phyloP scores from a whole-genome alignment of 2,113 vertebrate genomes.

The Podarcis raffonei region DNA sequence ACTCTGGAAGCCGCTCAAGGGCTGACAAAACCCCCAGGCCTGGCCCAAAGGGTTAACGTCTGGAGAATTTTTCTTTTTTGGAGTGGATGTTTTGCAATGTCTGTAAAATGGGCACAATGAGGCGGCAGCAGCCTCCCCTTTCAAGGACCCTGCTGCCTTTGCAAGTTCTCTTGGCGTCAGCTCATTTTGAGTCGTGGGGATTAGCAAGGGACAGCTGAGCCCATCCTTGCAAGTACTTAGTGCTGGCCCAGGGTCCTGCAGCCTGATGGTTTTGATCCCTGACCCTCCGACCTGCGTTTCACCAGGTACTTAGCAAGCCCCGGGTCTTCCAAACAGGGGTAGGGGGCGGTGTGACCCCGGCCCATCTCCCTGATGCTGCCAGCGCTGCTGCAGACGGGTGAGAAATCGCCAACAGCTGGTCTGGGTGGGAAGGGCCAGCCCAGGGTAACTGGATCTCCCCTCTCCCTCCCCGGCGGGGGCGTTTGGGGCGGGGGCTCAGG shows the following conservation, averaged over 20 bases:
- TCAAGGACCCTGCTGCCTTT: no score
- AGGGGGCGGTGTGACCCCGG: neutral
- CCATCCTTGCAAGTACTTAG: neutral
- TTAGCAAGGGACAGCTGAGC: neutral
- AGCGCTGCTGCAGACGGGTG: neutral
- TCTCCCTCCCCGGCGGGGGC: neutral
- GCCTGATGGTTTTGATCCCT: neutral
- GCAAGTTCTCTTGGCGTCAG: no score
- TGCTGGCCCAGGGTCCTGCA: rapidly evolving
- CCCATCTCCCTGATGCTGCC: no score
- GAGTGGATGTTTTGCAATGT: no score
- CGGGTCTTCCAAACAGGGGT: neutral
- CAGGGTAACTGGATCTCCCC: constrained; percentile 32
- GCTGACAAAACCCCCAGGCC: no score
- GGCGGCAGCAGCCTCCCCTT: no score
- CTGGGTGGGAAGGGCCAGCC: neutral
- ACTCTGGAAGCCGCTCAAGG: no score
- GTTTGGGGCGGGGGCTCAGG: neutral
- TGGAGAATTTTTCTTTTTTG: no score
- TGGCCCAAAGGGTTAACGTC: no score
- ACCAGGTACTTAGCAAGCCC: constrained; percentile 8
- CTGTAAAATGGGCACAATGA: no score
- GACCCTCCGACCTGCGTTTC: neutral
- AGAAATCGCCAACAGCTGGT: constrained; percentile 50
- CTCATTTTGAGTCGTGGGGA: no score